A percentile compares a stretch with the other conserved stretches of the same genome.
phyloP scores from a whole-genome alignment of 2,113 vertebrate genomes.

The Condylura cristata region DNA sequence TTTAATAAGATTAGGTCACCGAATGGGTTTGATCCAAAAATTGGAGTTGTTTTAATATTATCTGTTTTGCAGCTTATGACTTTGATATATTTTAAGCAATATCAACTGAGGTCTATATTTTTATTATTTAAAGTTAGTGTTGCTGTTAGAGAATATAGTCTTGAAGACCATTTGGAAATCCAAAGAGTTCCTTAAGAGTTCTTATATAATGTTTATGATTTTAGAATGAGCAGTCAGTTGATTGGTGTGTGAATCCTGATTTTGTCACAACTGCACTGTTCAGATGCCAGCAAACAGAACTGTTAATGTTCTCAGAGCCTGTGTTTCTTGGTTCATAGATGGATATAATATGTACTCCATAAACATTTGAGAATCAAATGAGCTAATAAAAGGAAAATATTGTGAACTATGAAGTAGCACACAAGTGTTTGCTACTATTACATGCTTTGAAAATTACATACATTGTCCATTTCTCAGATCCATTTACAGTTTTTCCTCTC shows the following conservation, averaged over 20 bases:
- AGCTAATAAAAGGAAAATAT: background rate
- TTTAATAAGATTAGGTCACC: background rate
- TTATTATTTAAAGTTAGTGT: background rate
- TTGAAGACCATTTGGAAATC: background rate
- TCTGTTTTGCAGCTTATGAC: background rate
- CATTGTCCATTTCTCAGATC: background rate
- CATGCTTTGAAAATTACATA: background rate
- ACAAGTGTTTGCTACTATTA: background rate
- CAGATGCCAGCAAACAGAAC: background rate
- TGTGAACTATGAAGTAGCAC: background rate
- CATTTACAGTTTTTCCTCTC: background rate
- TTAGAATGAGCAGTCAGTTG: background rate
- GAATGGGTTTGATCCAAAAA: background rate
- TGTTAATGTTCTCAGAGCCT: background rate
- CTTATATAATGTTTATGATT: background rate
- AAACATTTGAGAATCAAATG: background rate
- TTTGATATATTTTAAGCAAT: conserved; percentile 15
- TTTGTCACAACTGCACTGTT: background rate
- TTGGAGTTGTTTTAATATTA: background rate
- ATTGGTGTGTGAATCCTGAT: background rate
- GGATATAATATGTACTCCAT: background rate
- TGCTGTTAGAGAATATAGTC: background rate
- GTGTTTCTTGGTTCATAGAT: background rate
- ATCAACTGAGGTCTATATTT: background rate
- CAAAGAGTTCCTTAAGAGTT: background rate